Conservation (phyloP, 1,140 invertebrate genomes). For the Gonioctena quinquepunctata region DNA sequence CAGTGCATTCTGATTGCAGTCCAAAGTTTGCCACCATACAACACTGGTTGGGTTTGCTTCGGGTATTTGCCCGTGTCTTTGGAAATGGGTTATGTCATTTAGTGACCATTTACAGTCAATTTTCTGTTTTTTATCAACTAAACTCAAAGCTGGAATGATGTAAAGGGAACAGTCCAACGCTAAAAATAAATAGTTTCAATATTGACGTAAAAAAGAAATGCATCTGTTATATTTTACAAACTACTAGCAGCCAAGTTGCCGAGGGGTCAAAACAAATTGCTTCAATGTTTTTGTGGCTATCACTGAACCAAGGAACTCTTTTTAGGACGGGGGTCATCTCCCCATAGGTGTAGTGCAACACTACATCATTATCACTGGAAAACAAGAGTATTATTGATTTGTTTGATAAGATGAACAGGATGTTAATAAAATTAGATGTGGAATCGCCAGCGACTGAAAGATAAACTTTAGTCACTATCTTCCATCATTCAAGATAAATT, state of each 20-base stretch:
- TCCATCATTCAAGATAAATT: too few relatives aligned
- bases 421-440: too few relatives aligned
- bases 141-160: conserved; percentile 64
- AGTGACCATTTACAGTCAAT: conserved; percentile 65
- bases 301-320: conserved; percentile 70
- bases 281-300: conserved; percentile 63
- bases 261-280: conserved; percentile 71
- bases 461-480: too few relatives aligned
- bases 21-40: conserved; percentile 74
- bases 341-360: conserved; percentile 52
- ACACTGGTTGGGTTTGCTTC: conserved; percentile 62
- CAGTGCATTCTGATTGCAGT: conserved; percentile 67
- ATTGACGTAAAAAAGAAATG: too few relatives aligned
- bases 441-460: too few relatives aligned
- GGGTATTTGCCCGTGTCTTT: conserved; percentile 56
- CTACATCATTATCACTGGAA: conserved; percentile 49
- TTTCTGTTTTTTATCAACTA: conserved; percentile 61
- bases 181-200: too few relatives aligned
- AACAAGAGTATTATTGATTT: not conserved
- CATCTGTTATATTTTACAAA: conserved; percentile 59
- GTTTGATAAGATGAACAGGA: too few relatives aligned
- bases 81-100: conserved; percentile 60
- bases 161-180: conserved; percentile 63
- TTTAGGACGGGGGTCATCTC: conserved; percentile 61
- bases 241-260: conserved; percentile 69